Percentiles rank a stretch among this genome's conserved stretches.
These are phyloP conservation scores for Campoletis sonorensis DNA, from an alignment of 1,140 invertebrate genomes.

Conservation along the genomic window DNA sequence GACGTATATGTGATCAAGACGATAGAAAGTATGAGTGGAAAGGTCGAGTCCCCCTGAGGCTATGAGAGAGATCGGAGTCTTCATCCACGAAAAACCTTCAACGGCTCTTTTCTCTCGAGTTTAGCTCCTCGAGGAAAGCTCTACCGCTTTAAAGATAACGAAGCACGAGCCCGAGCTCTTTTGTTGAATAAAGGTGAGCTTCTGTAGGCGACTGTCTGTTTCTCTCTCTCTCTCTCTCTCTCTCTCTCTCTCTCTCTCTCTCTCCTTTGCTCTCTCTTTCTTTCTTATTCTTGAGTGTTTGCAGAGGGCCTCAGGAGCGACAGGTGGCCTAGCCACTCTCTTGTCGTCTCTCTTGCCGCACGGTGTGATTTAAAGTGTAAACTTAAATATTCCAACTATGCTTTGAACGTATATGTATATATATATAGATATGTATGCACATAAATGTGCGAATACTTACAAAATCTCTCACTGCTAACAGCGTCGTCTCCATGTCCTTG, in stretches of 20 bases:
- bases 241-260: slow-evolving; percentile 29
- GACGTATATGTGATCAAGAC: background rate
- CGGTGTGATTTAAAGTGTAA: slow-evolving; percentile 68
- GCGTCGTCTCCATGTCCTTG: slow-evolving; percentile 43
- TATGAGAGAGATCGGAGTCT: slow-evolving; percentile 32
- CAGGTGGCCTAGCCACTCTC: slow-evolving; percentile 62
- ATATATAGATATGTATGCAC: no score
- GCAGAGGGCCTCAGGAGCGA: slow-evolving; percentile 60
- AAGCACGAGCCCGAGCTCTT: slow-evolving; percentile 60
- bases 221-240: slow-evolving; percentile 45
- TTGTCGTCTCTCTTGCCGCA: slow-evolving; percentile 46
- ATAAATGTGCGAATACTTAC: slow-evolving; percentile 43
- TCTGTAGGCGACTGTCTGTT: slow-evolving; percentile 44
- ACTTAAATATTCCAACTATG: slow-evolving; percentile 66
- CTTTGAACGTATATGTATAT: no score
- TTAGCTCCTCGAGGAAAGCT: slow-evolving; percentile 16
- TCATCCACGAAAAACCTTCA: slow-evolving; percentile 37
- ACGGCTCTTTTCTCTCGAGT: slow-evolving; percentile 23
- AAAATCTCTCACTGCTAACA: background rate
- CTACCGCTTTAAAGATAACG: slow-evolving; percentile 65
- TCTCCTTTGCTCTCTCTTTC: slow-evolving; percentile 49
- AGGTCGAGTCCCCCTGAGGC: slow-evolving; percentile 12
- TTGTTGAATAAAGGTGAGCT: slow-evolving; percentile 61
- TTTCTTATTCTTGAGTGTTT: slow-evolving; percentile 60
- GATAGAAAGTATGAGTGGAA: background rate